Evolutionary conservation across 2,888 invertebrate species (phyloP).

Genomic region (Plagiodera versicolora): DNA sequence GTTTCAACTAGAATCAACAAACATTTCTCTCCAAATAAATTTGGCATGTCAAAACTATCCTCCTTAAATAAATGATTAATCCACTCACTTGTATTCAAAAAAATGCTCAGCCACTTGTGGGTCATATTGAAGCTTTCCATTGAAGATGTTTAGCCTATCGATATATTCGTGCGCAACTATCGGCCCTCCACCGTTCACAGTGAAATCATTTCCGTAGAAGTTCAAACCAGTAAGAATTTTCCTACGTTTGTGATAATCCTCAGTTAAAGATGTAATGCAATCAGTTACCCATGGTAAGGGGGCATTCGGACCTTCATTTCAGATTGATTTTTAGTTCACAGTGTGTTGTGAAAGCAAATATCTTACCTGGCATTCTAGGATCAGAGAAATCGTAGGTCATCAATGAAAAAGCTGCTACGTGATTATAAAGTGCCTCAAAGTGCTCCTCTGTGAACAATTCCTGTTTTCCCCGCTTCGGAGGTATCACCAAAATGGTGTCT

Average conservation of each 20-base stretch:
- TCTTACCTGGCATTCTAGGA: conserved; percentile 72
- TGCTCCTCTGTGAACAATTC: conserved; percentile 75
- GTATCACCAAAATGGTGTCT: conserved; percentile 75
- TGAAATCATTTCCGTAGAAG: conserved; percentile 91
- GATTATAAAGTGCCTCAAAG: conserved; percentile 74
- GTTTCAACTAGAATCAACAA: too few species aligned
- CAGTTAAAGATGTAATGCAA: conserved; percentile 74
- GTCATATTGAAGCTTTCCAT: conserved; percentile 78
- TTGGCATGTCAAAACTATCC: too few species aligned
- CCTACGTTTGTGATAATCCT: conserved; percentile 63
- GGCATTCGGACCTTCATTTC: conserved; percentile 74
- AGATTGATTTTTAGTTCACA: not conserved
- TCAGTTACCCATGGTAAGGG: conserved; percentile 81
- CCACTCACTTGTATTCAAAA: conserved; percentile 83
- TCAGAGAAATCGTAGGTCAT: conserved; percentile 96
- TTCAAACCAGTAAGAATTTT: conserved; percentile 90
- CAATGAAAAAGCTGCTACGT: conserved; percentile 85
- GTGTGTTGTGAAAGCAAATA: not conserved
- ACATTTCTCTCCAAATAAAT: too few species aligned
- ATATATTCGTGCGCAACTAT: conserved; percentile 80
- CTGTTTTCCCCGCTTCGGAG: conserved; percentile 70
- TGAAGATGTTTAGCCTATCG: conserved; percentile 71
- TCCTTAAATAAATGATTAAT: too few species aligned
- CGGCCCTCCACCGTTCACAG: conserved; percentile 78
- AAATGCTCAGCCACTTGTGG: conserved; percentile 80